phyloP scores from a whole-genome alignment of 1,140 invertebrate species.

The Steinernema khuongi region DNA sequence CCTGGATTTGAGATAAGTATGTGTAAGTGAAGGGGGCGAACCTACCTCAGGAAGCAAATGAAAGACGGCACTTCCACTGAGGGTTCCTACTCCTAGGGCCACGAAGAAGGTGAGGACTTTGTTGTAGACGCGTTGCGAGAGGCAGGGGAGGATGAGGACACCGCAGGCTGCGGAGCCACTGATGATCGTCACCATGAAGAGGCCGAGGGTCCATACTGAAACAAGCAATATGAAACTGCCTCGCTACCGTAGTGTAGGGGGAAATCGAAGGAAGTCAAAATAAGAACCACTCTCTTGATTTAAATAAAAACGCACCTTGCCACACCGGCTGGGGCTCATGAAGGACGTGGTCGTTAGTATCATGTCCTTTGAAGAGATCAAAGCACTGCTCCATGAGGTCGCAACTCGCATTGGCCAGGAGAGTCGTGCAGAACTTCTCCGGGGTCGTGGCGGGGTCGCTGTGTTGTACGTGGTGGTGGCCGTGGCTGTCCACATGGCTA shows the following conservation, averaged over 20 bases:
- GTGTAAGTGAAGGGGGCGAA: slow-evolving; percentile 1
- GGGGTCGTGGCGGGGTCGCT: neutral
- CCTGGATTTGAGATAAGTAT: slow-evolving; percentile 49
- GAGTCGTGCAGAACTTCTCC: neutral
- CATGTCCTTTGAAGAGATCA: neutral
- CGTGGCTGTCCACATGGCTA: no score
- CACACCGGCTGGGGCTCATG: neutral
- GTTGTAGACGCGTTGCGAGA: slow-evolving; percentile 63
- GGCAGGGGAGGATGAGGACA: slow-evolving; percentile 64
- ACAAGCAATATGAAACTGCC: neutral
- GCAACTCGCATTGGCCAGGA: neutral
- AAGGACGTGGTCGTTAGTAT: neutral
- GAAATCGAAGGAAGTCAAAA: neutral
- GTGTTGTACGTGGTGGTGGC: neutral
- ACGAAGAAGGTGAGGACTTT: slow-evolving; percentile 64
- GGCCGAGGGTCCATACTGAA: slow-evolving; percentile 65
- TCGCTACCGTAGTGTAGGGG: neutral
- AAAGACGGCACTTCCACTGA: slow-evolving; percentile 65
- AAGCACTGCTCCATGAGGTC: neutral
- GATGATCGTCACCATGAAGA: slow-evolving; percentile 66
- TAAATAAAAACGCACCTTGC: no score
- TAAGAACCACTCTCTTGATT: neutral
- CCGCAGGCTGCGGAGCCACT: slow-evolving; percentile 65
- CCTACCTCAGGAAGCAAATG: slow-evolving; percentile 66
- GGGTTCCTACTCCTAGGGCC: slow-evolving; percentile 66